Evolutionary conservation across 1,140 invertebrate genomes (phyloP).

Genomic region (Pogonomyrmex barbatus): DNA sequence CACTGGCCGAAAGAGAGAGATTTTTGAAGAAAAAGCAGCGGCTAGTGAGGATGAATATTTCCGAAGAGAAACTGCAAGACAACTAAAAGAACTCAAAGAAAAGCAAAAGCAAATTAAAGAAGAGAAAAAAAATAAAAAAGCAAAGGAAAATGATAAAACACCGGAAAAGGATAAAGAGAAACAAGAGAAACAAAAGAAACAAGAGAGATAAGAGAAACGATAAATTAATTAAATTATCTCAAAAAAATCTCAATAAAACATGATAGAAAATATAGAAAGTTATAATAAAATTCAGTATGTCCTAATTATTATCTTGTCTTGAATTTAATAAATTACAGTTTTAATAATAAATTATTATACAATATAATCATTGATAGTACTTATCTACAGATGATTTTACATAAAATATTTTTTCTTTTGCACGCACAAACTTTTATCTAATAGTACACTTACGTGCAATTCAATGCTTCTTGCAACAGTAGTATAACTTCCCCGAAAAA

Average conservation of each 20-base stretch:
- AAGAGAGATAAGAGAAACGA: too few relatives aligned
- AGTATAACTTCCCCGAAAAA: conserved; percentile 83
- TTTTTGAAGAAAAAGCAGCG: conserved; percentile 78
- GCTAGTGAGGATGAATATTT: conserved; percentile 81
- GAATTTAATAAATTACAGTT: not conserved
- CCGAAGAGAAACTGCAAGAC: conserved; percentile 76
- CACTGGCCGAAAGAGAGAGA: conserved; percentile 79
- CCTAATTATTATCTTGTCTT: not conserved
- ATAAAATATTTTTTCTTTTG: not conserved
- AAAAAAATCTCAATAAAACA: not conserved
- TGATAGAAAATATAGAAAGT: not conserved
- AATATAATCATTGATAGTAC: conserved; percentile 1
- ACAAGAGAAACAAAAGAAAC: conserved; percentile 27
- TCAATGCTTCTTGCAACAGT: conserved; percentile 81
- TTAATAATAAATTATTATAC: not conserved
- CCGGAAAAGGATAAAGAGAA: conserved; percentile 18
- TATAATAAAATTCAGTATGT: not conserved
- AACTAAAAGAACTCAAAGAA: conserved; percentile 74
- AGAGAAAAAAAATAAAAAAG: conserved; percentile 50
- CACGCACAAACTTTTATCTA: not conserved
- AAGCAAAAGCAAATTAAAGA: conserved; percentile 48
- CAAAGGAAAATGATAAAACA: conserved; percentile 14
- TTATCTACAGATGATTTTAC: not conserved
- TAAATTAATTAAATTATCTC: not conserved
- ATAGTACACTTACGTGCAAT: conserved; percentile 82